Percentiles rank a stretch among this genome's conserved stretches.
Evolutionary conservation across 1,140 invertebrate species (phyloP).

Genomic region (Liolophura sinensis): DNA sequence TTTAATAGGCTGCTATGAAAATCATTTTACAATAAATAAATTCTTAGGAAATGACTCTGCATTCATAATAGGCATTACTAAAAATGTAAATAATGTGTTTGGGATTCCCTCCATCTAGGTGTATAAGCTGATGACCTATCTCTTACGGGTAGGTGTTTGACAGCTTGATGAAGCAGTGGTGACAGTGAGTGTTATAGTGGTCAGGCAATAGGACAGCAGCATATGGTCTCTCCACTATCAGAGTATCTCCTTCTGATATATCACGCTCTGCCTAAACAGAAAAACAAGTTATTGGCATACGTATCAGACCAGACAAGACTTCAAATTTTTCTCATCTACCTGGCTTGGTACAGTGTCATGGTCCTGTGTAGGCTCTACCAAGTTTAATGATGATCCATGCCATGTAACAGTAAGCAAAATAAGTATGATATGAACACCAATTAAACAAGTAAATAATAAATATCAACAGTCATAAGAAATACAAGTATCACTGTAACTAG

Average conservation of each 20-base stretch:
- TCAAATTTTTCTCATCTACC: not conserved
- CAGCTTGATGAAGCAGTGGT: slow-evolving; percentile 71
- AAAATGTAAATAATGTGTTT: not conserved
- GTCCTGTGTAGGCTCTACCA: too few relatives aligned
- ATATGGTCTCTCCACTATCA: slow-evolving; percentile 77
- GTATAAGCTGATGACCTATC: not conserved
- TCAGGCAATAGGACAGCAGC: slow-evolving; percentile 76
- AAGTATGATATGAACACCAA: too few relatives aligned
- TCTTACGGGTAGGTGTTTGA: slow-evolving; percentile 22
- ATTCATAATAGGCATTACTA: not conserved
- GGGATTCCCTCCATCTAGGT: not conserved
- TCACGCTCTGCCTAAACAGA: slow-evolving; percentile 64
- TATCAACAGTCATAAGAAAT: not conserved
- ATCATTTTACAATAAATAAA: too few relatives aligned
- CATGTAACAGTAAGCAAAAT: too few relatives aligned
- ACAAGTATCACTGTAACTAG: not conserved
- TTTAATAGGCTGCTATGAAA: too few relatives aligned
- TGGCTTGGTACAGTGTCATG: not conserved
- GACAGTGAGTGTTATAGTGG: slow-evolving; percentile 77
- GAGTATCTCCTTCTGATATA: slow-evolving; percentile 73
- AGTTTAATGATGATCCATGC: too few relatives aligned
- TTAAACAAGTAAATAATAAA: not conserved
- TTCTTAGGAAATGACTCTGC: not conserved
- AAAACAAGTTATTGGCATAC: too few relatives aligned
- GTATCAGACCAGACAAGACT: not conserved